A percentile compares a stretch with the other conserved stretches of the same genome.
These are phyloP conservation scores for Parazoanthus darwini DNA, from an alignment of 92 coral and sea anemone genomes.

Conservation along the genomic window DNA sequence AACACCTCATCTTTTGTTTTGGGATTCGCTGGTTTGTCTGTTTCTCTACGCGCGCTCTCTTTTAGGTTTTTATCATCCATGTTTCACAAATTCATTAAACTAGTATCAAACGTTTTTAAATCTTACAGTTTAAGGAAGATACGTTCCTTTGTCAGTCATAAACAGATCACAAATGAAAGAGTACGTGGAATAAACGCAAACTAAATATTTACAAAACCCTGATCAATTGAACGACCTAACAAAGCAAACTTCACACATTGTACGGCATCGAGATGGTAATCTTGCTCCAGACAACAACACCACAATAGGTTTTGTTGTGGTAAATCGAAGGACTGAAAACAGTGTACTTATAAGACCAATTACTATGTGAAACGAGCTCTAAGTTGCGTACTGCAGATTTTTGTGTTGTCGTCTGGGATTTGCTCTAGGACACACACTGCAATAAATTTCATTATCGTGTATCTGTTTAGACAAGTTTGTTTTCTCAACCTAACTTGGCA, in stretches of 20 bases:
- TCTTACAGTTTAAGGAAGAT: background rate
- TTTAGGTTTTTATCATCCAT: background rate
- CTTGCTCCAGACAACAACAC: background rate
- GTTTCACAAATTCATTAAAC: background rate
- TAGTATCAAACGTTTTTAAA: too few species aligned
- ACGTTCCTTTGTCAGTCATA: background rate
- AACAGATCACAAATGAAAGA: background rate
- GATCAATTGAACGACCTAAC: background rate
- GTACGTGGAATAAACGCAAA: background rate
- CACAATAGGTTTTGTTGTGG: background rate
- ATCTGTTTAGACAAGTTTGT: constrained; percentile 31
- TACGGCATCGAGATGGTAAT: background rate
- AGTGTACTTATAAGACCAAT: background rate
- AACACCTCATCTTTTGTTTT: background rate
- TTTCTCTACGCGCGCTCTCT: background rate
- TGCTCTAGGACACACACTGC: background rate
- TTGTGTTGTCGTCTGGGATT: background rate
- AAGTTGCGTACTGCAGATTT: background rate
- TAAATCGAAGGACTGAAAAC: constrained; percentile 9
- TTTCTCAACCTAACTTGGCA: constrained; percentile 21
- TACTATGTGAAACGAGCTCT: background rate
- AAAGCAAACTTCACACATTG: background rate
- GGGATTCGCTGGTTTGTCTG: background rate
- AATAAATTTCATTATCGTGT: constrained; percentile 15
- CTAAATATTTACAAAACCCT: constrained; percentile 21